Evolutionary conservation across 2,113 vertebrate species (phyloP).

Genomic region (Xiphophorus couchianus): DNA sequence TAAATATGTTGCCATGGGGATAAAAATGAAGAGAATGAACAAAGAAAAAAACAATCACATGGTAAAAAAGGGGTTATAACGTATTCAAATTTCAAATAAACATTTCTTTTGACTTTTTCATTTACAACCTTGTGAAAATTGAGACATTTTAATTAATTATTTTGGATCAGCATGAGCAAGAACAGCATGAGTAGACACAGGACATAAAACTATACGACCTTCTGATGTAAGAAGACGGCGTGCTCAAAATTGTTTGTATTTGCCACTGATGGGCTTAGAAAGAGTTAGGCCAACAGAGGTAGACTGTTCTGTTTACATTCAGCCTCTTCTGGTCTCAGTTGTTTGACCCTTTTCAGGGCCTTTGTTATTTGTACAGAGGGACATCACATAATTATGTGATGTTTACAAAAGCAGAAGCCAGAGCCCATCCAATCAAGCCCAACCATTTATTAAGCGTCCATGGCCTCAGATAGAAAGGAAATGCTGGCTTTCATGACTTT

Average conservation of each 20-base stretch:
- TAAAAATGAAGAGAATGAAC: too few species aligned
- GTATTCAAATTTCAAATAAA: too few species aligned
- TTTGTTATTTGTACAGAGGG: background rate
- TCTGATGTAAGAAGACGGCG: background rate
- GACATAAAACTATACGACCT: too few species aligned
- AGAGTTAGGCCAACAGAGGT: background rate
- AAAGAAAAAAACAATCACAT: too few species aligned
- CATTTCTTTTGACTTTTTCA: too few species aligned
- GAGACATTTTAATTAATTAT: too few species aligned
- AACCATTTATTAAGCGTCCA: background rate
- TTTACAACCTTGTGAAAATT: too few species aligned
- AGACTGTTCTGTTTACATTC: slow-evolving; percentile 5
- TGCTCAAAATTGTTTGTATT: background rate
- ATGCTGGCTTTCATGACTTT: background rate
- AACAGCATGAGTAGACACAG: background rate
- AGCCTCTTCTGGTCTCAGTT: background rate
- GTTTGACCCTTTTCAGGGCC: background rate
- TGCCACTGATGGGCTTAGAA: background rate
- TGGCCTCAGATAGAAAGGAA: background rate
- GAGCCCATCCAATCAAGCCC: background rate
- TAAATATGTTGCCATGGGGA: too few species aligned
- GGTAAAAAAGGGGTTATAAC: too few species aligned
- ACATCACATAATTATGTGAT: slow-evolving; percentile 6
- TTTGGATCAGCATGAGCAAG: background rate
- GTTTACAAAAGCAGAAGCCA: slow-evolving; percentile 6